phyloP scores from a whole-genome alignment of 2,888 invertebrate genomes.

The Lingula anatina region DNA sequence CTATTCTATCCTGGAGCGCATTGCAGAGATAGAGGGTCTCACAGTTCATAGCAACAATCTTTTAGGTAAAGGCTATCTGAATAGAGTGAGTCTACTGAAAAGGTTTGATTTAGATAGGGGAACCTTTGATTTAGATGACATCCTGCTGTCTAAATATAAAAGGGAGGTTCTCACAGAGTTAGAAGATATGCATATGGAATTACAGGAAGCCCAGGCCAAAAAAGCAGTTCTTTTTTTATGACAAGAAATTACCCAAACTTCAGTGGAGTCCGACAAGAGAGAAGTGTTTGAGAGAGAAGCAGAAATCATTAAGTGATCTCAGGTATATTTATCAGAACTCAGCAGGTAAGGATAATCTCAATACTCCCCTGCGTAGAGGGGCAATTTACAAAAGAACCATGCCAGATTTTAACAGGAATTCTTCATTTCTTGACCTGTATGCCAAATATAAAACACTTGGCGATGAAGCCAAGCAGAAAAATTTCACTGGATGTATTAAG shows the following conservation, averaged over 20 bases:
- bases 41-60: not conserved
- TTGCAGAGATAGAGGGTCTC: slow-evolving; percentile 60
- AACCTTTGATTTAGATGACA: no score
- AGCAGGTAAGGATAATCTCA: slow-evolving; percentile 7
- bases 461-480: slow-evolving; percentile 7
- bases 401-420: slow-evolving; percentile 12
- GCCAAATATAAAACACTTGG: slow-evolving; percentile 16
- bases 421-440: slow-evolving; percentile 11
- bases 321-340: slow-evolving; percentile 35
- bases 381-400: not conserved
- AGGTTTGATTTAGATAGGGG: no score
- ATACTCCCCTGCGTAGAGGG: not conserved
- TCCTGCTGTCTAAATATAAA: no score
- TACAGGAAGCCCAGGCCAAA: slow-evolving; percentile 75
- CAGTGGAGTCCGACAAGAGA: slow-evolving; percentile 70
- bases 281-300: slow-evolving; percentile 72
- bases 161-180: slow-evolving; percentile 64
- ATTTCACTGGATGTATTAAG: no score
- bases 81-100: no score
- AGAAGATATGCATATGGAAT: slow-evolving; percentile 68
- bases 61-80: no score
- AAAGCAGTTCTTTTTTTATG: slow-evolving; percentile 76
- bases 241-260: slow-evolving; percentile 67
- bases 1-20: slow-evolving; percentile 77
- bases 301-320: slow-evolving; percentile 82